Evolutionary conservation across 2,113 vertebrate species (phyloP).

Genomic region (Halcyon malimbica): DNA sequence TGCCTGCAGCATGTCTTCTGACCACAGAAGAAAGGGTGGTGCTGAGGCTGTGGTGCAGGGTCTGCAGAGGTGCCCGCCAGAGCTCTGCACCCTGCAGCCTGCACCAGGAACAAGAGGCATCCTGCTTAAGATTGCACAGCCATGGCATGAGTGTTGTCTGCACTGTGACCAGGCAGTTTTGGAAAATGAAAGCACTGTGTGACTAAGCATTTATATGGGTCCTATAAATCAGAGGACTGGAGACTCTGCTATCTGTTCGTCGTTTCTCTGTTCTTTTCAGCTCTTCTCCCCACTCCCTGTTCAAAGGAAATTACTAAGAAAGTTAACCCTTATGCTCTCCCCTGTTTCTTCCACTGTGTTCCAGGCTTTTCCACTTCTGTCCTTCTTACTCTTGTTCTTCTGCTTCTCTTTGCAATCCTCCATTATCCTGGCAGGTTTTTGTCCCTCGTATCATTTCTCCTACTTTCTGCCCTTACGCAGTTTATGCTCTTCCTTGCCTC

Average conservation of each 20-base stretch:
- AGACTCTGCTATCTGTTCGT: background rate
- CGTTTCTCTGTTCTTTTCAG: background rate
- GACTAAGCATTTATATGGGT: background rate
- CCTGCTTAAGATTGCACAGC: background rate
- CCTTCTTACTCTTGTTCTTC: background rate
- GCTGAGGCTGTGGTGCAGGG: background rate
- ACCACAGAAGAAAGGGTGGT: background rate
- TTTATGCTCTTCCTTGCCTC: background rate
- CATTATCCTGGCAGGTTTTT: background rate
- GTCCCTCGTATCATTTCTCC: background rate
- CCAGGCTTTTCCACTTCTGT: background rate
- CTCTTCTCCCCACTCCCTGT: background rate
- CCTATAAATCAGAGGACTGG: background rate
- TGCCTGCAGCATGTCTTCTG: background rate
- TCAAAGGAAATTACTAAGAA: background rate
- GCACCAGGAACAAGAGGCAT: fast-evolving
- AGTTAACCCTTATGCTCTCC: background rate
- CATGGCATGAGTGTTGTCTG: fast-evolving
- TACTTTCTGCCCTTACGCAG: background rate
- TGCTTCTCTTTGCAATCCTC: background rate
- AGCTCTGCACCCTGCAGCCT: background rate
- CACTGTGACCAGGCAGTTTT: background rate
- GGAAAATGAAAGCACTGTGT: background rate
- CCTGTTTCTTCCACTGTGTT: background rate
- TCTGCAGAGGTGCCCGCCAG: fast-evolving